Base-by-base conservation (phyloP, 1,140 invertebrate species). In the Tribolium castaneum region DNA sequence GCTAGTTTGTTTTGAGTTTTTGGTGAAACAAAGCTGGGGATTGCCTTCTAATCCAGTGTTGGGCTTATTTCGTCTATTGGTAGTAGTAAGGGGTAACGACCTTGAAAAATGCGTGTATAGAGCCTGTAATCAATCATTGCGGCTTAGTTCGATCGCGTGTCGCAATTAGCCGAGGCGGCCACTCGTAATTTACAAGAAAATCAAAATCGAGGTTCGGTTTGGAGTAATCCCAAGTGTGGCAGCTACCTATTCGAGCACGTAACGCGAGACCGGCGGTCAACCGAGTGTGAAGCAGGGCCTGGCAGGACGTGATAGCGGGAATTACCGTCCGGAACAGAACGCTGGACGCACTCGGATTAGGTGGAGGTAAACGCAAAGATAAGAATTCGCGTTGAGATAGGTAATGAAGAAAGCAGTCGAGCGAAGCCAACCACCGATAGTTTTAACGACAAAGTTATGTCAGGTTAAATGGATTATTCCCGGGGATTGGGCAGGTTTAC, bases 241-340 rank as follows among this genome's bases (percentile, higher is more conserved):
- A 30, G 14, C 54, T 66, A 78, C 77, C 77, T 78, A 78, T 78
- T 78, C 77, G 77, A 78, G 71, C 71, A 78, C 70, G 77, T 78
- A 74, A 74, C 70, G 50, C 56, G 77, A 80, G 78, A 76, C 74
- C 66, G 77, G 34, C 54, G 79, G 77, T 76, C 81, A 80, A 76
- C 78, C 72, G 71, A 82, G 80, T 78, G 80, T 82, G 78, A 82
- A 82, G 78, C 71, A 72, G 70, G 56, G 72, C 56, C 75, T 80
- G 78, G 62, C 45, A 70, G 66, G 59, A 77, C 75, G 78, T 80
- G 83, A 81, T 83, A 82, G 81, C 80, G 49, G 78, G 83, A 84
- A 84, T 84, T 84, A 83, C 80, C 51, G 79, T 34, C 78, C 80
- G 82, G 77, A 83, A 83, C 82, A 79, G 77, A 82, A 79, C 77